Conservation (phyloP, 2,797 vertebrate genomes). For the Sarcoramphus papa region DNA sequence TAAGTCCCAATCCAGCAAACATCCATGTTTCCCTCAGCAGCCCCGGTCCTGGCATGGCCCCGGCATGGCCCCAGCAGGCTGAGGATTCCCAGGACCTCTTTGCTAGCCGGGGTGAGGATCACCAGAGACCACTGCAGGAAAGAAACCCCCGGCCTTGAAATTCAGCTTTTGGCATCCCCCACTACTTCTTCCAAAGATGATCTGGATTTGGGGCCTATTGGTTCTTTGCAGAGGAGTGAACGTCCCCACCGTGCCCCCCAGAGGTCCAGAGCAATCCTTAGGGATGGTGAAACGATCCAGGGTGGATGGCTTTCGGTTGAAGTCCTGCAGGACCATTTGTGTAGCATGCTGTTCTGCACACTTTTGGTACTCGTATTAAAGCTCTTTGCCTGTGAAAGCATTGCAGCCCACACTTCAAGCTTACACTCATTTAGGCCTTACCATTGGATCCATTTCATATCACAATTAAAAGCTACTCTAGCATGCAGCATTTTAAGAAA, state of each 20-base stretch:
- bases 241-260: rapidly evolving
- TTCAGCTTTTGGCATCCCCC: background rate
- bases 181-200: background rate
- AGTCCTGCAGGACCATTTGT: background rate
- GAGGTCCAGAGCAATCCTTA: background rate
- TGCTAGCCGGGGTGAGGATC: background rate
- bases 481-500: background rate
- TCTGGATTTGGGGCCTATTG: background rate
- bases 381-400: background rate
- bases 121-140: background rate
- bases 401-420: background rate
- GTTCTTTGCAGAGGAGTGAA: background rate
- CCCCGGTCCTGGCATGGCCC: background rate
- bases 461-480: background rate
- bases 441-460: background rate
- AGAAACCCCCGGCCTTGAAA: background rate
- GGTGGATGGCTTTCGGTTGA: background rate
- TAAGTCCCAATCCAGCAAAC: background rate
- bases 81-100: background rate
- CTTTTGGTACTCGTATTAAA: background rate
- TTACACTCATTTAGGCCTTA: background rate
- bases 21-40: background rate
- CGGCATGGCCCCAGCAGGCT: background rate
- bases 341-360: background rate
- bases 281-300: background rate